Evolutionary conservation across 2,113 vertebrate genomes (phyloP).

Genomic region (Podarcis muralis): DNA sequence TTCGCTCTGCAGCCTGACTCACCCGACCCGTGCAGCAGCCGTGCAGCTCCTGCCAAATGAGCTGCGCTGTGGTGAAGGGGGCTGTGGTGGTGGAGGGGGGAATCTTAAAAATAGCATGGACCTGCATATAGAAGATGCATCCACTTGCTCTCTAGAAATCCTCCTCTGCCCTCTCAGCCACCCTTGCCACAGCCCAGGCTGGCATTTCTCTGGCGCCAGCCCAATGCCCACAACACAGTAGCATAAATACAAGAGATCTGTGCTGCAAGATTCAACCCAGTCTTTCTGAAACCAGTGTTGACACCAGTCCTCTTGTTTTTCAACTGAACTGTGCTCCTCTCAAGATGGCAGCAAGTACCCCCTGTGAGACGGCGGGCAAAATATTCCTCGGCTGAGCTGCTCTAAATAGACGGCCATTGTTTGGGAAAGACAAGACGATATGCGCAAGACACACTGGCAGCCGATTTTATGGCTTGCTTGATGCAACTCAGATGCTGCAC

Average conservation of each 20-base stretch:
- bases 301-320: background rate
- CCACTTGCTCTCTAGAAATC: too few relatives aligned
- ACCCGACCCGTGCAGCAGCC: too few relatives aligned
- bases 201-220: too few relatives aligned
- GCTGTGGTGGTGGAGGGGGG: too few relatives aligned
- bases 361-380: background rate
- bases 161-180: too few relatives aligned
- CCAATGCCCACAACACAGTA: background rate
- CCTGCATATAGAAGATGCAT: too few relatives aligned
- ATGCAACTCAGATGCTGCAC: slow-evolving; percentile 50
- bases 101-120: too few relatives aligned
- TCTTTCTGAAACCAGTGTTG: background rate
- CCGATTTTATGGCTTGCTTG: slow-evolving; percentile 28
- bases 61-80: too few relatives aligned
- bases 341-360: background rate
- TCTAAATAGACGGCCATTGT: slow-evolving; percentile 31
- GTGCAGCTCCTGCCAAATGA: too few relatives aligned
- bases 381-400: background rate
- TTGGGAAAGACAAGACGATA: slow-evolving; percentile 31
- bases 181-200: too few relatives aligned
- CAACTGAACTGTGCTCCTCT: slow-evolving; percentile 31
- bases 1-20: too few relatives aligned
- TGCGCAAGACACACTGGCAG: slow-evolving; percentile 18
- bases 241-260: background rate
- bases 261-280: background rate